These are phyloP conservation scores for Nasonia giraulti DNA, from an alignment of 1,140 invertebrate genomes.

Conservation along the genomic window DNA sequence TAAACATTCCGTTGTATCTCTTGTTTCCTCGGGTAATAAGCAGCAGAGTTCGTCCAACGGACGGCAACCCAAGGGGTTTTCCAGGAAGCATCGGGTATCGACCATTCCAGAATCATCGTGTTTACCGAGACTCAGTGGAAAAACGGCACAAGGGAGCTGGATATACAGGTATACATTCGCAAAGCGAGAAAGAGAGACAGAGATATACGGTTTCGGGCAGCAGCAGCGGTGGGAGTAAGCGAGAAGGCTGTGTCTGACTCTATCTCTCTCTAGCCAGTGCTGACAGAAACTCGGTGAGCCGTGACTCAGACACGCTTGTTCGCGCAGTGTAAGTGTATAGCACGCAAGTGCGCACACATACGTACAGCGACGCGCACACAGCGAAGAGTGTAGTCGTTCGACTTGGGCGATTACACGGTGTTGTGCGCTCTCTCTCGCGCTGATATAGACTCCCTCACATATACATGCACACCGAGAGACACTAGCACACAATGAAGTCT, in stretches of 20 bases:
- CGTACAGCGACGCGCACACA: too few species aligned
- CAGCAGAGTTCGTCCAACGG: background rate
- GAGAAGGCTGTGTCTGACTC: background rate
- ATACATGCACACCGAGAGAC: background rate
- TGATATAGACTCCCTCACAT: background rate
- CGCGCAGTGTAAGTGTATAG: background rate
- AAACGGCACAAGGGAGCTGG: background rate
- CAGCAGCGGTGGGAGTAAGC: too few species aligned
- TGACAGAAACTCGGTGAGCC: conserved; percentile 10
- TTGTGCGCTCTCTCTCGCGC: background rate
- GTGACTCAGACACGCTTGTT: background rate
- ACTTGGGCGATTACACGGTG: conserved; percentile 6
- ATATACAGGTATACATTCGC: too few species aligned
- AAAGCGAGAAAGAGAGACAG: too few species aligned
- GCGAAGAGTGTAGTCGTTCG: background rate
- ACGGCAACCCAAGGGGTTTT: background rate
- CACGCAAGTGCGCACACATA: background rate
- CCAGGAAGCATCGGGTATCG: too few species aligned
- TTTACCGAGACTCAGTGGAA: background rate
- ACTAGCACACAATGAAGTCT: background rate
- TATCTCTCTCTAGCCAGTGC: background rate
- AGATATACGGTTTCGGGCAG: too few species aligned
- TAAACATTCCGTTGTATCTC: background rate
- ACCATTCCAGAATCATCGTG: background rate
- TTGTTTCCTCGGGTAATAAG: background rate